These are phyloP conservation scores for Muscicapa striata DNA, from an alignment of 2,797 vertebrate species.

Conservation along the genomic window DNA sequence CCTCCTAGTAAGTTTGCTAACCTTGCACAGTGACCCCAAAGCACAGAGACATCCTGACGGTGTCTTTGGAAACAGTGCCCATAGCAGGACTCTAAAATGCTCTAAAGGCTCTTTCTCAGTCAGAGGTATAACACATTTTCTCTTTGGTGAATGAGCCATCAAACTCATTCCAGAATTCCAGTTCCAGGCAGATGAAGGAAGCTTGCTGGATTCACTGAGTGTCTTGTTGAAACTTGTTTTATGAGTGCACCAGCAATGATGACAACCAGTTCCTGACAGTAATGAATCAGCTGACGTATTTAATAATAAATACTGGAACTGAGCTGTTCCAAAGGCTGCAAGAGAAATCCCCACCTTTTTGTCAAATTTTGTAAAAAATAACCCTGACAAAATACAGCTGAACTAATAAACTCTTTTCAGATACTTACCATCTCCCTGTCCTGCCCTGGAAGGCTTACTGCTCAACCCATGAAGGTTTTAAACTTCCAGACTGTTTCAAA, in stretches of 20 bases:
- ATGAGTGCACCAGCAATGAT: neutral
- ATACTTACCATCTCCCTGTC: neutral
- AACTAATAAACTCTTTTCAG: neutral
- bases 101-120: neutral
- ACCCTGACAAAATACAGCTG: neutral
- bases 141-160: neutral
- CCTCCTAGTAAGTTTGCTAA: neutral
- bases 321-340: neutral
- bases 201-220: neutral
- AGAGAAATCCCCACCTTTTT: accelerated
- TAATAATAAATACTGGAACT: neutral
- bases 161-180: neutral
- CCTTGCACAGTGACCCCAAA: neutral
- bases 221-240: neutral
- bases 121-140: neutral
- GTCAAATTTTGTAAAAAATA: neutral
- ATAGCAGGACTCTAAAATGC: neutral
- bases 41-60: accelerated
- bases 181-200: neutral
- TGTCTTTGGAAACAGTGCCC: neutral
- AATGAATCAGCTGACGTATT: neutral
- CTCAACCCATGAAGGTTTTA: neutral
- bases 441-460: neutral
- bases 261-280: neutral
- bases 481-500: neutral